Base-by-base conservation (phyloP, 2,797 vertebrate species). In the Ciconia nigra region DNA sequence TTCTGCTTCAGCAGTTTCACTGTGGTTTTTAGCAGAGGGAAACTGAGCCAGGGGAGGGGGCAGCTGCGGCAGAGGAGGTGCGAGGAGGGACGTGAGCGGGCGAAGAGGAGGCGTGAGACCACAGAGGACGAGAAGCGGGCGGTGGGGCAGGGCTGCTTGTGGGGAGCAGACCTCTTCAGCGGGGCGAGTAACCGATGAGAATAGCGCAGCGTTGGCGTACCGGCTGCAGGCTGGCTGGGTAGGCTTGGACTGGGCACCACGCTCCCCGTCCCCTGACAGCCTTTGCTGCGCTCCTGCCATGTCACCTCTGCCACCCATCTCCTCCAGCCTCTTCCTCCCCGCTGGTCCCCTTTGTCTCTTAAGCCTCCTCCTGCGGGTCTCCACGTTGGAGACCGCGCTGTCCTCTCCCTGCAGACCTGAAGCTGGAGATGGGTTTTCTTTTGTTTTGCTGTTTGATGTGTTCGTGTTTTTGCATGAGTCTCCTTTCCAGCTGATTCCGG, bases 401-500 rank as follows among this genome's bases (percentile, higher is more conserved):
- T 89, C 18, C 62, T 82, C 52, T 41, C 62, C 63, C 65, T 26
- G 31, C 79, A 76, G 93, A 88, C 89, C 83, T 73, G 62, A 33
- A 54, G 62, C 95, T 72, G 71, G 78, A 92, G 84, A 89, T 93
- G 76, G 65, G n/a, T 18, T 91, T 91, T 87, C 87, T 66, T 91
- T 78, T 88, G 70, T 93, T 96, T 84, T 87, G 83, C 83, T 81
- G 88, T 77, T 92, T 73, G 93, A 82, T 89, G 39, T 82, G 90
- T 95, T 97, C 96, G 80, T 96, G 28, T 85, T 97, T 92, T 97
- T 89, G 83, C 96, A 76, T 93, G 83, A 83, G 80, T 83, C 93
- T 93, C 71, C 95, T 97, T 97, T 97, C 97, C 95, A 96, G 96
- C 96, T 96, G 87, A 95, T 97, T 97, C 96, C 49, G 77, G 92